Conservation (phyloP, 2,797 vertebrate species). For the Cyclura pinguis region DNA sequence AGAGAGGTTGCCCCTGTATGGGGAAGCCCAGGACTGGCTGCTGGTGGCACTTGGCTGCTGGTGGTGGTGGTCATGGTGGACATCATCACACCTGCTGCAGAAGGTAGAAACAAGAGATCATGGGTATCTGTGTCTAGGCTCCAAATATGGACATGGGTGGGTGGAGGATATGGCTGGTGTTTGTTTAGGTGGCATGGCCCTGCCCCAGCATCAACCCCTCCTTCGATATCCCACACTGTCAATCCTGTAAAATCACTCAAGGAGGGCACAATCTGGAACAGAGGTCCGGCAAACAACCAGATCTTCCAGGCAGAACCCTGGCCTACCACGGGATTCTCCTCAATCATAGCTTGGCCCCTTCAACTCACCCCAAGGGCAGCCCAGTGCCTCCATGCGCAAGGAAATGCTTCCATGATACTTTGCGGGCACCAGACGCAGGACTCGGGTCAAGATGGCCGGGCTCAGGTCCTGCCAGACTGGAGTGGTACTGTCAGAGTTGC, state of each 20-base stretch:
- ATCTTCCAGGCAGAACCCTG: not conserved
- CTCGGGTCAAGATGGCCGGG: constrained; percentile 79
- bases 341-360: not conserved
- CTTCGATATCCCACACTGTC: fast-evolving
- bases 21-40: not conserved
- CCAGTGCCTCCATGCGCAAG: constrained; percentile 84
- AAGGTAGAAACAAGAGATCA: not conserved
- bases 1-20: constrained; percentile 54
- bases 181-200: not conserved
- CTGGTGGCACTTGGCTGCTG: not conserved
- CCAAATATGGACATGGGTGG: not conserved
- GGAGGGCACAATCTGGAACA: not conserved
- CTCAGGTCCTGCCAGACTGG: constrained; percentile 81
- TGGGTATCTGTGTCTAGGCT: not conserved
- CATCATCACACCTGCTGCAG: fast-evolving
- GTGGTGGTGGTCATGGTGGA: not conserved
- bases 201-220: no score
- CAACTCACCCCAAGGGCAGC: constrained; percentile 81
- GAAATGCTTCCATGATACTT: constrained; percentile 83
- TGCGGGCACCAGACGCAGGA: constrained; percentile 83
- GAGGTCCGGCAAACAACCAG: fast-evolving
- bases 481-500: constrained; percentile 78
- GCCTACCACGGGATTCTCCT: no score
- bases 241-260: not conserved
- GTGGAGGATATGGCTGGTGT: not conserved